phyloP scores from a whole-genome alignment of 1,140 invertebrate species.

The Hycleus cichorii region DNA sequence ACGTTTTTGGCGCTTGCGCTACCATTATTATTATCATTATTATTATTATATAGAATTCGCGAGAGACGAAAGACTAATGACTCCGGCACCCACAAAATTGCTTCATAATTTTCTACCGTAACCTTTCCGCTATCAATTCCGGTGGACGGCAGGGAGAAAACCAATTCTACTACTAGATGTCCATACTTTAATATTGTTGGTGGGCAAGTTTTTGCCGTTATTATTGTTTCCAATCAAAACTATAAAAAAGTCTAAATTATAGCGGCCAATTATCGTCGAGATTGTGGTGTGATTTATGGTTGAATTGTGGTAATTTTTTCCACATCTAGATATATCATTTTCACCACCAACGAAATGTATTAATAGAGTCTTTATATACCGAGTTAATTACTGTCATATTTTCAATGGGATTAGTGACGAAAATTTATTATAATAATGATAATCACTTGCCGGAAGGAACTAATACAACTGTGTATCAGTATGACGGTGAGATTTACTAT shows the following conservation, averaged over 20 bases:
- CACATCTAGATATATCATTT: too few species aligned
- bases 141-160: conserved; percentile 19
- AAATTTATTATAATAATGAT: too few species aligned
- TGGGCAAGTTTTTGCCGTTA: neutral
- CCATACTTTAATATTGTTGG: conserved; percentile 26
- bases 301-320: neutral
- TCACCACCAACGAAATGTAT: too few species aligned
- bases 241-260: neutral
- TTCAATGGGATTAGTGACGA: too few species aligned
- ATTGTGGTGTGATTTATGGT: conserved; percentile 8
- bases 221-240: too few species aligned
- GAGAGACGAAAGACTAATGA: conserved; percentile 35
- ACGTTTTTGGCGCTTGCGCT: conserved; percentile 11
- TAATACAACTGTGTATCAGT: too few species aligned
- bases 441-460: too few species aligned
- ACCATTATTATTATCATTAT: neutral
- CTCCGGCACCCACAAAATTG: conserved; percentile 37
- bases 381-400: too few species aligned
- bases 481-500: too few species aligned
- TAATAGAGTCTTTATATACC: too few species aligned
- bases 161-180: conserved; percentile 20
- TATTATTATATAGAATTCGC: neutral
- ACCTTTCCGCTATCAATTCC: conserved; percentile 40
- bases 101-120: conserved; percentile 40
- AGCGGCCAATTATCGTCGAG: conserved; percentile 9